Conservation (phyloP, 2,797 vertebrate species). For the Streptopelia turtur region DNA sequence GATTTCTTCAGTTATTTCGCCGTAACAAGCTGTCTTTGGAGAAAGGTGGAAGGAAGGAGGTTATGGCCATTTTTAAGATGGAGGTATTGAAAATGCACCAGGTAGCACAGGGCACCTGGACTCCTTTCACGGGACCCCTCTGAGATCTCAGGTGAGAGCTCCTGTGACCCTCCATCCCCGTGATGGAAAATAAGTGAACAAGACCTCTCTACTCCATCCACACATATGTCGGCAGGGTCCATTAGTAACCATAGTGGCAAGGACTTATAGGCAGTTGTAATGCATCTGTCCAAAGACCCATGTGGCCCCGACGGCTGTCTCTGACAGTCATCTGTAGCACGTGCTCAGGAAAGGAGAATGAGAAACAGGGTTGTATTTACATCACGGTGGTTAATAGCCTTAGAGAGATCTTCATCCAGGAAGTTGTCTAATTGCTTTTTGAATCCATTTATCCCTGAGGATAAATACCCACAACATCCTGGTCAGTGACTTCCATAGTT, state of each 20-base stretch:
- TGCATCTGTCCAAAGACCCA: neutral
- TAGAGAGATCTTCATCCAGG: conserved; percentile 47
- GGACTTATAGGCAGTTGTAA: neutral
- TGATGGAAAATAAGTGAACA: neutral
- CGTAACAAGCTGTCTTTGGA: neutral
- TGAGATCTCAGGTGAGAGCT: neutral
- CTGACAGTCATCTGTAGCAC: neutral
- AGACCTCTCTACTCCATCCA: rapidly evolving
- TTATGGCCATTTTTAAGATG: neutral
- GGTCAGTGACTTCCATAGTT: conserved; percentile 31
- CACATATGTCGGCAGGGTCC: neutral
- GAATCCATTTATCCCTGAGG: conserved; percentile 65
- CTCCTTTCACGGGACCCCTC: neutral
- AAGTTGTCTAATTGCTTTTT: conserved; percentile 62
- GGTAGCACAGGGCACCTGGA: neutral
- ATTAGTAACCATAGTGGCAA: neutral
- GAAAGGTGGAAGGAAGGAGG: neutral
- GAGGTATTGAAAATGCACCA: neutral
- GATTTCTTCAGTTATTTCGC: neutral
- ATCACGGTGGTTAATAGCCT: conserved; percentile 50
- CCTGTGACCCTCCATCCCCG: neutral
- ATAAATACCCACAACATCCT: conserved; percentile 55
- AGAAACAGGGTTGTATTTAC: conserved; percentile 36
- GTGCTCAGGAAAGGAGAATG: neutral
- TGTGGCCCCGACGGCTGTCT: neutral